A percentile compares a stretch with the other conserved stretches of the same genome.
Conservation (phyloP, 1,140 invertebrate species). For the Orius insidiosus region DNA sequence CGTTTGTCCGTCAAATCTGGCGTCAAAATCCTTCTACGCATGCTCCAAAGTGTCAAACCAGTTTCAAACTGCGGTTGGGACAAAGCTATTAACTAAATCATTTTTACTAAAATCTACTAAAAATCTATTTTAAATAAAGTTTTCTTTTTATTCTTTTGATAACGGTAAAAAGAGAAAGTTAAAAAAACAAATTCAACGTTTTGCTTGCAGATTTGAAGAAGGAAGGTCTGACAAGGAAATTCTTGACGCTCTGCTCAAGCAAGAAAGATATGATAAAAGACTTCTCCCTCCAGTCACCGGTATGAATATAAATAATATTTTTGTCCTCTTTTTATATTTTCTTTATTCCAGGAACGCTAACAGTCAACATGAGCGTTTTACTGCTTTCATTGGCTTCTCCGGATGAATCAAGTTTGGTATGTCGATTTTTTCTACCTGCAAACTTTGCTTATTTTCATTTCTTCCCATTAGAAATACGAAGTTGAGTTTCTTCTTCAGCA, state of each 20-base stretch:
- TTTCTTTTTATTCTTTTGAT: neutral
- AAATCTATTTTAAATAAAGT: no score
- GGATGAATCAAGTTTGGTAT: constrained; percentile 88
- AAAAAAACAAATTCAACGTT: neutral
- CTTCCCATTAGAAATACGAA: constrained; percentile 69
- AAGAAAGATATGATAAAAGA: constrained; percentile 70
- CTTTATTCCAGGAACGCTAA: constrained; percentile 62
- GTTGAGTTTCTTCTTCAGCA: constrained; percentile 81
- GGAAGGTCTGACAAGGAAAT: constrained; percentile 80
- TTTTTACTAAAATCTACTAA: no score
- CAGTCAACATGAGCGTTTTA: constrained; percentile 81
- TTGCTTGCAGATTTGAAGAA: constrained; percentile 56
- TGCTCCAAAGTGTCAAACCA: no score
- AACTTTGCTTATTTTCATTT: neutral
- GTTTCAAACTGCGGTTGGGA: no score
- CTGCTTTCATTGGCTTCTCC: constrained; percentile 82
- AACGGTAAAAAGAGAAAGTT: no score
- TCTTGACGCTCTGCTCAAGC: constrained; percentile 60
- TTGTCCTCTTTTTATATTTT: neutral
- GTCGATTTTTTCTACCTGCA: neutral
- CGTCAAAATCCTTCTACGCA: no score
- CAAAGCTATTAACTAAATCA: no score
- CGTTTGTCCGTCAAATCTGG: no score
- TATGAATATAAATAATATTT: constrained; percentile 26
- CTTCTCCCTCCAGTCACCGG: constrained; percentile 69